Percentiles rank a stretch among this genome's conserved stretches.
These are phyloP conservation scores for Coracopsis vasa DNA, from an alignment of 2,113 vertebrate genomes.

Conservation along the genomic window DNA sequence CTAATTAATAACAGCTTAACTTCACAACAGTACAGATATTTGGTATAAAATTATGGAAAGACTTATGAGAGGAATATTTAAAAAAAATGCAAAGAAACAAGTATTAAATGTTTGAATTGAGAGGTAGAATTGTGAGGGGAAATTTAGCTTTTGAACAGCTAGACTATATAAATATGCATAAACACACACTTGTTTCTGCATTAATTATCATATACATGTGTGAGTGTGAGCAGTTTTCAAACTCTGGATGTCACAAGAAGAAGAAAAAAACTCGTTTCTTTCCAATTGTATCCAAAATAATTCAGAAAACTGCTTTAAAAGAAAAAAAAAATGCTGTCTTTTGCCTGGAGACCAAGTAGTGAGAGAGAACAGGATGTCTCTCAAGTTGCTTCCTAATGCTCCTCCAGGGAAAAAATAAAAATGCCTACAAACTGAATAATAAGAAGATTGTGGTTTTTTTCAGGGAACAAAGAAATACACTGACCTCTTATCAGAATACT, in stretches of 20 bases:
- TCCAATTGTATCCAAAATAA: background rate
- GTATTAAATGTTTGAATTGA: background rate
- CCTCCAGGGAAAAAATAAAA: rapidly evolving
- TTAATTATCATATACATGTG: background rate
- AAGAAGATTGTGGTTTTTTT: background rate
- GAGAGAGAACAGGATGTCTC: background rate
- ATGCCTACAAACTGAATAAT: background rate
- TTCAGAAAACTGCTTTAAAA: background rate
- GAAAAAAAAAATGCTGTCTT: background rate
- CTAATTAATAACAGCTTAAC: background rate
- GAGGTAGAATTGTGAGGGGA: background rate
- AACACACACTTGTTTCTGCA: background rate
- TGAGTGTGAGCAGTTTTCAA: background rate
- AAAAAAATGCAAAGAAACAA: background rate
- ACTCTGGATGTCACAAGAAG: background rate
- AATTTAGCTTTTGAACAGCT: background rate
- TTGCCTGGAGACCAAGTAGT: background rate
- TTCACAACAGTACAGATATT: background rate
- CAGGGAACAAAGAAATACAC: background rate
- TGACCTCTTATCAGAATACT: background rate
- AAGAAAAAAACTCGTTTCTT: background rate
- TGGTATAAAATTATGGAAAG: background rate
- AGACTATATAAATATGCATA: background rate
- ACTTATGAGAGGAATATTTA: background rate
- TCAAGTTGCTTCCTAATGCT: background rate